Conservation (phyloP, 2,113 vertebrate species). For the Boulengeromyrus knoepffleri region DNA sequence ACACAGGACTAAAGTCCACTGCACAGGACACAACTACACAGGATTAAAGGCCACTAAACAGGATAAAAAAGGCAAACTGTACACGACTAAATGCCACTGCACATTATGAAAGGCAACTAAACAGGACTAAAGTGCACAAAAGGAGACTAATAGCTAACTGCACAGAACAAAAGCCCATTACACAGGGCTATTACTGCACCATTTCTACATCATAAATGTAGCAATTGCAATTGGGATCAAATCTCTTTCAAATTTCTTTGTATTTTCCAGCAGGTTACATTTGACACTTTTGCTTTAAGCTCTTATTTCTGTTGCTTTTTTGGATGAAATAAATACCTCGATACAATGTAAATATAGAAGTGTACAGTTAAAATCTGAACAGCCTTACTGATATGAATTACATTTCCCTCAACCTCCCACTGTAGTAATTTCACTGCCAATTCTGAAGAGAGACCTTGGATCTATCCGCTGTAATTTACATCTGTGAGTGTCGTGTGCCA, state of each 20-base stretch:
- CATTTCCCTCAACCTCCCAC: background rate
- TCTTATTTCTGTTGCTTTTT: background rate
- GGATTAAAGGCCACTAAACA: background rate
- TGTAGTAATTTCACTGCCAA: background rate
- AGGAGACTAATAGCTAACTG: background rate
- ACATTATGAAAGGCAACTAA: background rate
- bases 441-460: background rate
- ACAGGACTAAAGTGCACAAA: background rate
- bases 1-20: background rate
- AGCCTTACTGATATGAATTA: background rate
- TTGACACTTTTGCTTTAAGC: background rate
- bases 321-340: background rate
- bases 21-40: background rate
- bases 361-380: background rate
- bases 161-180: background rate
- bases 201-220: background rate
- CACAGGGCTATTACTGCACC: background rate
- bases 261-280: background rate
- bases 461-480: background rate
- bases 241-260: background rate
- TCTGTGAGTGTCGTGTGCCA: background rate
- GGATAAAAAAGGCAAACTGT: too few species aligned
- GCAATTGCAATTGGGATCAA: background rate
- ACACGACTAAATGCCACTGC: background rate
- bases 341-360: background rate